Conservation (phyloP, 2,797 vertebrate species). For the Clarias platycephalus region DNA sequence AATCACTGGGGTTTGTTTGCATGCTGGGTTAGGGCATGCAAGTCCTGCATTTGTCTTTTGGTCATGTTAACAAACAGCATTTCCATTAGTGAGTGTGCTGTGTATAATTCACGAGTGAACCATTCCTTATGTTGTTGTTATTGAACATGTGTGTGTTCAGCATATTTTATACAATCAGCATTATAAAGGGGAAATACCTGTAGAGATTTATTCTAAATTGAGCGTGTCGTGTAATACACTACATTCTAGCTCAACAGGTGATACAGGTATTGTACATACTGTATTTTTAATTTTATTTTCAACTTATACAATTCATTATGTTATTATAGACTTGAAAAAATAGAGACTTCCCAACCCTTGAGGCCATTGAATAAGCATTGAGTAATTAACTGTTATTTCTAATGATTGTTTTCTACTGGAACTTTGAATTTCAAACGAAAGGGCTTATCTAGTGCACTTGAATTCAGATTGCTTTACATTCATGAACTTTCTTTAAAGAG, state of each 20-base stretch:
- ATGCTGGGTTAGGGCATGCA: slow-evolving; percentile 12
- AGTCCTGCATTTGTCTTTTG: slow-evolving; percentile 27
- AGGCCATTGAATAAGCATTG: not conserved
- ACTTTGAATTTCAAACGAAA: not conserved
- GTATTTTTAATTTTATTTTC: not conserved
- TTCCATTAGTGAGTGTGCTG: slow-evolving; percentile 23
- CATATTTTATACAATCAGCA: not conserved
- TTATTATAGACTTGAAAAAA: not conserved
- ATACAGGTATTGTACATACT: not conserved
- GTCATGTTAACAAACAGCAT: slow-evolving; percentile 37
- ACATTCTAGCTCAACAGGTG: not conserved
- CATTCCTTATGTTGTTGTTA: not conserved
- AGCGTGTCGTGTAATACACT: not conserved
- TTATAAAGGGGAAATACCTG: not conserved
- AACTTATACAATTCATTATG: not conserved
- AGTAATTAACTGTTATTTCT: not conserved
- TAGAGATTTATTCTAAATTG: not conserved
- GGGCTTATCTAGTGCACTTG: not conserved
- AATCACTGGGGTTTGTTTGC: slow-evolving; percentile 5
- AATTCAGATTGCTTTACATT: not conserved
- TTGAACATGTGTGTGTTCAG: not conserved
- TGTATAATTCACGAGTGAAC: slow-evolving; percentile 34
- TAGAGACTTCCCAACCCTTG: not conserved
- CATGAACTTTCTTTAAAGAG: not conserved
- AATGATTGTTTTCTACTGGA: not conserved